phyloP scores from a whole-genome alignment of 2,797 vertebrate species.

The Onychomys arenicola region DNA sequence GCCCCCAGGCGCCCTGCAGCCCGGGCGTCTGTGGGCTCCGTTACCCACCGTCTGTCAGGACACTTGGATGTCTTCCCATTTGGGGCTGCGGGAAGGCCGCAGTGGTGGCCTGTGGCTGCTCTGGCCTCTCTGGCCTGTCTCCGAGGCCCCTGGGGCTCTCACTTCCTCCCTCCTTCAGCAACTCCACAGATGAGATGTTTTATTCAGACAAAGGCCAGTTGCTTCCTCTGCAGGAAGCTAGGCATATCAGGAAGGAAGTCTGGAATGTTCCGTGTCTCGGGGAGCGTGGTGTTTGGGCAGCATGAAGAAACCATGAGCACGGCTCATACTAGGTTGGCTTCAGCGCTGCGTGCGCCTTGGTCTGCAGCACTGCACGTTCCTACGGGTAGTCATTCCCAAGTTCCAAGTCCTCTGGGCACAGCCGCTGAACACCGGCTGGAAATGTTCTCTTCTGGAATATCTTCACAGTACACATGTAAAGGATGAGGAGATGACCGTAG shows the following conservation, averaged over 20 bases:
- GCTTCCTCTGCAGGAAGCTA: constrained; percentile 62
- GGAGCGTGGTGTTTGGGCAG: not conserved
- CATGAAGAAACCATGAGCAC: not conserved
- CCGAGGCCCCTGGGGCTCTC: not conserved
- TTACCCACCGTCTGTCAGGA: not conserved
- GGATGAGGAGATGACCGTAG: not conserved
- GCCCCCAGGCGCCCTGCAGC: accelerated
- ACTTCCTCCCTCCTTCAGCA: not conserved
- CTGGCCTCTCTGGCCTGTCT: not conserved
- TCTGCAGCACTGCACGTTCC: not conserved
- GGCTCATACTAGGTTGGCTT: not conserved
- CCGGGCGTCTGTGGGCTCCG: accelerated
- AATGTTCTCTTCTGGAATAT: not conserved
- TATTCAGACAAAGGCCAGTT: constrained; percentile 18
- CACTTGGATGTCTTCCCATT: not conserved
- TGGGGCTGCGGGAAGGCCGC: not conserved
- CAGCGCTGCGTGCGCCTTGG: not conserved
- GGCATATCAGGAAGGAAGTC: constrained; percentile 73
- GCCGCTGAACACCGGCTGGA: not conserved
- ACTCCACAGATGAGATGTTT: constrained; percentile 53
- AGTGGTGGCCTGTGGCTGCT: accelerated
- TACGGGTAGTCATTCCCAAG: not conserved
- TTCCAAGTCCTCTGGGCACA: not conserved
- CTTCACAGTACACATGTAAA: not conserved
- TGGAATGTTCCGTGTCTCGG: not conserved